phyloP scores from a whole-genome alignment of 1,140 invertebrate genomes.

The Episyrphus balteatus region DNA sequence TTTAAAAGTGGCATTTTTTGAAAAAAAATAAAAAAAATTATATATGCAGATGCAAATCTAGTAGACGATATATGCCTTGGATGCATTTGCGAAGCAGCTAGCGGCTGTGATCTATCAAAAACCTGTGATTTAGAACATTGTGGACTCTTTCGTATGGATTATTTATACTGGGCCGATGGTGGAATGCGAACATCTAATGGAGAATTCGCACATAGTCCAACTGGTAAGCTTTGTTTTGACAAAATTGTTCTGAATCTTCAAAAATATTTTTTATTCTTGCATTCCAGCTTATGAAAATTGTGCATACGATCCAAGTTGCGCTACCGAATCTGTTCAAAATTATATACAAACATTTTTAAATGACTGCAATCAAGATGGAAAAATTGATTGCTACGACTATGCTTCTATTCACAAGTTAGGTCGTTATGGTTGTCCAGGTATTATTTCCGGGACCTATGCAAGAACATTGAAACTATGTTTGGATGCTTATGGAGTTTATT shows the following conservation, averaged over 20 bases:
- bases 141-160: slow-evolving; percentile 75
- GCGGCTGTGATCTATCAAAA: slow-evolving; percentile 48
- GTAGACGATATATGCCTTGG: slow-evolving; percentile 64
- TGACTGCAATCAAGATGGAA: slow-evolving; percentile 71
- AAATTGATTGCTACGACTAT: slow-evolving; percentile 69
- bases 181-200: slow-evolving; percentile 62
- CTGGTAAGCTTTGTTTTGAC: too few species aligned
- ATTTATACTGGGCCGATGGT: slow-evolving; percentile 75
- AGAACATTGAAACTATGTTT: too few species aligned
- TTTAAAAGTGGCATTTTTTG: too few species aligned
- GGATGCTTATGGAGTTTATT: too few species aligned
- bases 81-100: slow-evolving; percentile 73
- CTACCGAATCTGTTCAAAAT: slow-evolving; percentile 54
- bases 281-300: slow-evolving; percentile 59
- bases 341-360: slow-evolving; percentile 69
- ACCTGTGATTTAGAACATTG: slow-evolving; percentile 62
- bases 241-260: too few species aligned
- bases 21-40: too few species aligned
- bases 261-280: neutral
- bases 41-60: too few species aligned
- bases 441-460: slow-evolving; percentile 9
- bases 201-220: slow-evolving; percentile 35
- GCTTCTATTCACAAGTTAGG: slow-evolving; percentile 65
- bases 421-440: slow-evolving; percentile 56
- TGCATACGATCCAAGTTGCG: slow-evolving; percentile 59